A percentile compares a stretch with the other conserved stretches of the same genome.
Conservation (phyloP, 2,888 invertebrate genomes). For the Caenorhabditis sulstoni region DNA sequence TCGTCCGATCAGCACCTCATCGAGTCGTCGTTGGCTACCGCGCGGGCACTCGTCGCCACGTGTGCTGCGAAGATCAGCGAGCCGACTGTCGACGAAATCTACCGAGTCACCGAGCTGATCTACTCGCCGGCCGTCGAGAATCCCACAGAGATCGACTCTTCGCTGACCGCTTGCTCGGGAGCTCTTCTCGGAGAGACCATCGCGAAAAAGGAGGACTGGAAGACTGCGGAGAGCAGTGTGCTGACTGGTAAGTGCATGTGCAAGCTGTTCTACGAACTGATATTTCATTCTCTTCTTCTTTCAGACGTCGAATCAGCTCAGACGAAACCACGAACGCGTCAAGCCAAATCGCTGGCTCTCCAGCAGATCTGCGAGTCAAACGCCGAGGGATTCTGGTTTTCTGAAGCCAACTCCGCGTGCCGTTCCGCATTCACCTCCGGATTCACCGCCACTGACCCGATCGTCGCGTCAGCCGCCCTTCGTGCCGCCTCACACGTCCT, state of each 20-base stretch:
- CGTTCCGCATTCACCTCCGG: constrained; percentile 55
- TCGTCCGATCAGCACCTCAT: constrained; percentile 89
- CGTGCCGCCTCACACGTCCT: constrained; percentile 57
- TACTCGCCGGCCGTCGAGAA: constrained; percentile 51
- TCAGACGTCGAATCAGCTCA: constrained; percentile 51
- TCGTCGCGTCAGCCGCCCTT: constrained; percentile 60
- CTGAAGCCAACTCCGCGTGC: constrained; percentile 45
- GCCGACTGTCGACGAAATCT: constrained; percentile 59
- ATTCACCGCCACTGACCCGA: constrained; percentile 51
- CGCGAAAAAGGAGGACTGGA: constrained; percentile 56
- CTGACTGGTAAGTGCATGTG: constrained; percentile 13
- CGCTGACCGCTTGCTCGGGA: constrained; percentile 61
- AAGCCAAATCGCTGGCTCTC: constrained; percentile 61
- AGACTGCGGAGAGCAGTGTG: constrained; percentile 26
- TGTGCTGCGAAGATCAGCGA: constrained; percentile 83
- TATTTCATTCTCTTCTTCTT: not conserved
- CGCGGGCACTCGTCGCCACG: constrained; percentile 93
- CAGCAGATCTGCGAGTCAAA: constrained; percentile 59
- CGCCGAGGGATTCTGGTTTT: constrained; percentile 56
- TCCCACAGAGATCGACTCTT: constrained; percentile 53
- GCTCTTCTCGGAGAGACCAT: constrained; percentile 69
- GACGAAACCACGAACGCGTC: constrained; percentile 35
- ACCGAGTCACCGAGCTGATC: constrained; percentile 54
- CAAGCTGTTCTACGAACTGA: too few species aligned
- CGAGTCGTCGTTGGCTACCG: constrained; percentile 93